Conservation (phyloP, 2,888 invertebrate species). For the Cepaea hortensis region DNA sequence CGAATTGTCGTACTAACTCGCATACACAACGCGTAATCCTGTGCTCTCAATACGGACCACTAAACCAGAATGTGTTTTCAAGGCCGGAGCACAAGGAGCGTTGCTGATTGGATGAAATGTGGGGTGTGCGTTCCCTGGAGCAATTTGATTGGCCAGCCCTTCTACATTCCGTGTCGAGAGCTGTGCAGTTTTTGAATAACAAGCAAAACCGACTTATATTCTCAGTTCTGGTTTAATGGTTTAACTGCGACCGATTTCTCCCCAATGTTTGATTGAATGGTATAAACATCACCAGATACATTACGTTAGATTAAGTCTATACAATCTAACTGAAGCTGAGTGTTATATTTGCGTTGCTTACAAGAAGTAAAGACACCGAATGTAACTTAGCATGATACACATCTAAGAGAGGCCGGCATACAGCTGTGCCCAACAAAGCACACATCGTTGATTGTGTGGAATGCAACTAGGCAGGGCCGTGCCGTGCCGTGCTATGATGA, state of each 20-base stretch:
- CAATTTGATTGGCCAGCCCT: constrained; percentile 19
- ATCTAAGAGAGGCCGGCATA: too few relatives aligned
- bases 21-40: neutral
- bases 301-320: neutral
- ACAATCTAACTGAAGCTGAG: neutral
- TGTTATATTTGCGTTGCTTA: too few relatives aligned
- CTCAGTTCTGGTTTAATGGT: neutral
- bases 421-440: too few relatives aligned
- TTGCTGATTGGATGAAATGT: constrained; percentile 27
- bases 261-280: neutral
- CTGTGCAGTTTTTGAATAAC: neutral
- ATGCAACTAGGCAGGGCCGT: too few relatives aligned
- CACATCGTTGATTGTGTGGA: too few relatives aligned
- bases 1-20: neutral
- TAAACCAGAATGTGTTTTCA: neutral
- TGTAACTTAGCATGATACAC: too few relatives aligned
- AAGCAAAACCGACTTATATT: neutral
- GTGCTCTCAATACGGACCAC: neutral
- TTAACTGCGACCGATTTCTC: neutral
- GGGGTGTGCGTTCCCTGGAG: constrained; percentile 15
- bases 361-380: too few relatives aligned
- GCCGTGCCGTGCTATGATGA: too few relatives aligned
- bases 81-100: neutral
- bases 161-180: neutral
- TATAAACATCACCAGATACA: neutral